These are phyloP conservation scores for Drymonia ruficornis DNA, from an alignment of 2,888 invertebrate genomes.

Conservation along the genomic window DNA sequence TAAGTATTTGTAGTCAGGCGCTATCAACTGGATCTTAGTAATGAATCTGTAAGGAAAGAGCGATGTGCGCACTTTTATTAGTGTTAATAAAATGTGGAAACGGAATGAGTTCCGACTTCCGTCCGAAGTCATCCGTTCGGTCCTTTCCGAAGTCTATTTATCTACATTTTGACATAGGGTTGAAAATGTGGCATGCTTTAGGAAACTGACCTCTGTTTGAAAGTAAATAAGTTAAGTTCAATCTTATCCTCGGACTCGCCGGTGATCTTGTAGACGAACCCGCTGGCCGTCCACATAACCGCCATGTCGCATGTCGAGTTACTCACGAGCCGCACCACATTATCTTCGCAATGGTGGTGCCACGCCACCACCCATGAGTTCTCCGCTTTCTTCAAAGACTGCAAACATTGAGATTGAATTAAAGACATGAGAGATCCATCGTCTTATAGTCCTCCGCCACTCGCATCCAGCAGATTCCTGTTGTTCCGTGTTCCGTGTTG, in stretches of 20 bases:
- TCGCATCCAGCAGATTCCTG: too few species aligned
- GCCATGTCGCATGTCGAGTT: conserved; percentile 61
- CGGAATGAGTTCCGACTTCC: too few species aligned
- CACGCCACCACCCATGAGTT: conserved; percentile 67
- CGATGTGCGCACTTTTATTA: not conserved
- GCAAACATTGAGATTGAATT: conserved; percentile 9
- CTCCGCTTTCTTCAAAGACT: conserved; percentile 68
- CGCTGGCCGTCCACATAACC: conserved; percentile 61
- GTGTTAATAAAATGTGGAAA: not conserved
- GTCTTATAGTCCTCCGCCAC: too few species aligned
- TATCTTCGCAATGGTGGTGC: conserved; percentile 47
- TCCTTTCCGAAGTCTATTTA: too few species aligned
- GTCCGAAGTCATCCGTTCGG: too few species aligned
- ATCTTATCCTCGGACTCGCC: conserved; percentile 64
- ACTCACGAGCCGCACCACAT: conserved; percentile 56
- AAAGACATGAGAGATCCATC: not conserved
- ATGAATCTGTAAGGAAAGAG: conserved; percentile 56
- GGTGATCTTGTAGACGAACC: conserved; percentile 61
- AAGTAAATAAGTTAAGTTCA: conserved; percentile 55
- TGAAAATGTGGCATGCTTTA: too few species aligned
- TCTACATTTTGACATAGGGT: too few species aligned
- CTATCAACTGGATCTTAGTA: conserved; percentile 64
- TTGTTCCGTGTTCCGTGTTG: too few species aligned
- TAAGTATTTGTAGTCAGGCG: conserved; percentile 61
- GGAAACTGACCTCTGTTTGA: conserved; percentile 62